Base-by-base conservation (phyloP, 2,113 vertebrate species). In the Cephalopholis sonnerati region DNA sequence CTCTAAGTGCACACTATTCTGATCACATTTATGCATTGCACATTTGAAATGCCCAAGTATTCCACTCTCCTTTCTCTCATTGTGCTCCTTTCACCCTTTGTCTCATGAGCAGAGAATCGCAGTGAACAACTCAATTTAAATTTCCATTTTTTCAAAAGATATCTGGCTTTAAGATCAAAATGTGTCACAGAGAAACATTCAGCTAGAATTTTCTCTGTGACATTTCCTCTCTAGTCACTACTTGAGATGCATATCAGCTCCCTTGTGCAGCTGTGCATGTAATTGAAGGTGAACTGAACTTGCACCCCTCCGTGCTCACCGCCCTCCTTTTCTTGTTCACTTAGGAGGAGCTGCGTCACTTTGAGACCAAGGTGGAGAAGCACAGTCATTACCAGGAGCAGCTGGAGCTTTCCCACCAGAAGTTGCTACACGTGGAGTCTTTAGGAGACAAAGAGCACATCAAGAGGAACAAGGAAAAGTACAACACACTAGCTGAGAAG, bases 381-480 rank as follows among this genome's bases (percentile, higher is more conserved):
- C 98, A 99, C 83, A 96, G 95, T 79, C 98, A 99, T 87, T 99
- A 98, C 89, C 96, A 97, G 95, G 97, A 98, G 85, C 97, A 99
- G 87, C 94, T 99, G 82, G 97, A 98, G 77, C 95, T 98, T 22
- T 99, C 98, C 0, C 98, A 99, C n/a, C 94, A 99, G 93, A 99
- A 99, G 80, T 95, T 99, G 86, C 96, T 88, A 74, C 98, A 99
- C 0, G 94, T 98, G 27, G 97, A 97, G 78, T 88, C 94, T 58
- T 88, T 94, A 0, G 98, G 98, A 1, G 97, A 99, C 89, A 58
- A 87, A 12, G 97, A 98, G 55, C 98, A 98, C 85, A 91, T 99
- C 64, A 93, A 90, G 93, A 96, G 94, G 67, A 98, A 95, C 91
- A 95, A 94, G 90, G 97, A 98, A 55, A 98, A 97, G 79, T 97